Conservation (phyloP, 1,140 invertebrate genomes). For the Zaprionus gabonicus region DNA sequence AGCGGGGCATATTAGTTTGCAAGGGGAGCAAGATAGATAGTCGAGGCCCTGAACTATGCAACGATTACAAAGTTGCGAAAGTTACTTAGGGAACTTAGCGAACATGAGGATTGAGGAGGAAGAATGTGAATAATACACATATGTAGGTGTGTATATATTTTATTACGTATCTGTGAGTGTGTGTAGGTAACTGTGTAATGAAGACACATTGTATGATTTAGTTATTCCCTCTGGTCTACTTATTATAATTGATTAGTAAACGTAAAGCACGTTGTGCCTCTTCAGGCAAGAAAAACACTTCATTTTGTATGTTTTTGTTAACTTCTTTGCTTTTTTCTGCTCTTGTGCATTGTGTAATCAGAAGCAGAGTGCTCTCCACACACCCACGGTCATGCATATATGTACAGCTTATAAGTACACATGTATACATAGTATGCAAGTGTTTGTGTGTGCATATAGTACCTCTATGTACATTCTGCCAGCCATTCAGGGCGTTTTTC, state of each 20-base stretch:
- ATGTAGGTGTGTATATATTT: too few relatives aligned
- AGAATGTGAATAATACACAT: neutral
- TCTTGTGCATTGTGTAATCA: conserved; percentile 49
- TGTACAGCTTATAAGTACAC: conserved; percentile 1
- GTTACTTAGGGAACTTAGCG: neutral
- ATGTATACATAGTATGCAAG: neutral
- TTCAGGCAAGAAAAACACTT: conserved; percentile 35
- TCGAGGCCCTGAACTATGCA: neutral
- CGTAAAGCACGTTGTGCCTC: conserved; percentile 24
- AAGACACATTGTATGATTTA: neutral
- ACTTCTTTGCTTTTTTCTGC: conserved; percentile 31
- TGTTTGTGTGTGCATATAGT: neutral
- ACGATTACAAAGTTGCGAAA: neutral
- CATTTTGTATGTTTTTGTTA: conserved; percentile 33
- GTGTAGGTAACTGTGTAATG: too few relatives aligned
- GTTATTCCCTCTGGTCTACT: conserved; percentile 21
- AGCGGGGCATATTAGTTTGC: conserved; percentile 62
- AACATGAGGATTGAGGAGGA: neutral
- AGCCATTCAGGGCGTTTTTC: conserved; percentile 52
- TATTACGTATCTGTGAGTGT: too few relatives aligned
- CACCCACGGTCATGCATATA: conserved; percentile 37
- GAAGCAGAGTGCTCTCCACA: conserved; percentile 26
- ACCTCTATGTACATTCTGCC: conserved; percentile 40
- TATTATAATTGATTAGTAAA: conserved; percentile 27
- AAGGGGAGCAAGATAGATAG: conserved; percentile 15